Percentiles rank a stretch among this genome's conserved stretches.
phyloP scores from a whole-genome alignment of 2,797 vertebrate genomes.

The Lagodon rhomboides region DNA sequence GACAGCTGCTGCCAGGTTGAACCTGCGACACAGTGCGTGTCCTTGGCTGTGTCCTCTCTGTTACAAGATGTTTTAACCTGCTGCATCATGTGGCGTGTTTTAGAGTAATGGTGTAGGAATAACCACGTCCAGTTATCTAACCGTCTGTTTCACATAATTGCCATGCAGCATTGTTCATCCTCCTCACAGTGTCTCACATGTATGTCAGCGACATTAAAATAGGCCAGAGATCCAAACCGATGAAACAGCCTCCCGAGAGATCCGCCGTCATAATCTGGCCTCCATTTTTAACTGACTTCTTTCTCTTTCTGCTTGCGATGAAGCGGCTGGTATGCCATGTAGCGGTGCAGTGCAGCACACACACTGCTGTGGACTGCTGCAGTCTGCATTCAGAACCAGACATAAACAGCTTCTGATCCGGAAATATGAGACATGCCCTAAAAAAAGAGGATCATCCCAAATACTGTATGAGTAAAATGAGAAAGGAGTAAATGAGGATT shows the following conservation, averaged over 20 bases:
- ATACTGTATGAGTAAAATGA: background rate
- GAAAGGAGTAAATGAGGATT: background rate
- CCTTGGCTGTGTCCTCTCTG: background rate
- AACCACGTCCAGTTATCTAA: background rate
- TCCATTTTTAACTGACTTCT: slow-evolving; percentile 41
- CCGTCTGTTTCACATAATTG: background rate
- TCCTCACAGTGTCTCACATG: slow-evolving; percentile 4
- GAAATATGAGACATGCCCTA: background rate
- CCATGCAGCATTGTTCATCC: background rate
- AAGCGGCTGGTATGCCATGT: background rate
- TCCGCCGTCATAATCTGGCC: slow-evolving; percentile 46
- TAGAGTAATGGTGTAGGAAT: background rate
- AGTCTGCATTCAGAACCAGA: background rate
- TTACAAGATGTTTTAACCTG: background rate
- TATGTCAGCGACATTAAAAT: slow-evolving; percentile 45
- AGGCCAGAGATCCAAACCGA: slow-evolving; percentile 45
- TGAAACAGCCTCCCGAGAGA: slow-evolving; percentile 55
- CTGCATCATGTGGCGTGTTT: too few species aligned
- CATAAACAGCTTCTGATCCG: background rate
- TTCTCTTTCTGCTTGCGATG: slow-evolving; percentile 12
- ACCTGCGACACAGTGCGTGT: background rate
- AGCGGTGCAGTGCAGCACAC: background rate
- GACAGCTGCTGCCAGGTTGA: background rate
- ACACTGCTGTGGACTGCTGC: background rate
- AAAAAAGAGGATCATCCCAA: background rate